These are phyloP conservation scores for Pterocles burchelli DNA, from an alignment of 2,113 vertebrate species.

Conservation along the genomic window DNA sequence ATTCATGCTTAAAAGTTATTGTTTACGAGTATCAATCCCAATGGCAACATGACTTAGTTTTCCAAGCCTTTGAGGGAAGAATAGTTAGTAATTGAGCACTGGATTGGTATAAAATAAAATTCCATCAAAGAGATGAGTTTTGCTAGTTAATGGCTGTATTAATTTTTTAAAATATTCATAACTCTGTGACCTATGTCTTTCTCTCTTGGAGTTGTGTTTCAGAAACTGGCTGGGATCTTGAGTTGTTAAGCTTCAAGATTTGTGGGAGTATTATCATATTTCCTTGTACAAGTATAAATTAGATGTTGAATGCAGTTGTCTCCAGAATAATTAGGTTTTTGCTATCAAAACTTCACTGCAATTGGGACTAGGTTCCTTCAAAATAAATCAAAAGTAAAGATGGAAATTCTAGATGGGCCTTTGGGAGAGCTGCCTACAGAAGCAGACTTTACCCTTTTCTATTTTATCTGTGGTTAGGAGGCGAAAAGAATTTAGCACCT, in stretches of 20 bases:
- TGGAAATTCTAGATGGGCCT: neutral
- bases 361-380: neutral
- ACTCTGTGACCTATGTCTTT: neutral
- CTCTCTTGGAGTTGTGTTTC: neutral
- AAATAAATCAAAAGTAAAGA: neutral
- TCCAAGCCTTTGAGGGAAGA: neutral
- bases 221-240: neutral
- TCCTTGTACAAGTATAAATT: neutral
- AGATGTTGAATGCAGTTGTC: neutral
- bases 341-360: neutral
- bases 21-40: neutral
- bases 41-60: neutral
- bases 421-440: neutral
- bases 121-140: neutral
- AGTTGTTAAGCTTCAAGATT: neutral
- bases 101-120: neutral
- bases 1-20: neutral
- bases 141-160: neutral
- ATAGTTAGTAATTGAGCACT: neutral
- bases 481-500: neutral
- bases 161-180: neutral
- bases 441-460: neutral
- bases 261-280: neutral
- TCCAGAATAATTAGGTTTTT: neutral
- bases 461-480: neutral